Evolutionary conservation across 2,113 vertebrate species (phyloP).

Genomic region (Cyprinodon brontotheroides): DNA sequence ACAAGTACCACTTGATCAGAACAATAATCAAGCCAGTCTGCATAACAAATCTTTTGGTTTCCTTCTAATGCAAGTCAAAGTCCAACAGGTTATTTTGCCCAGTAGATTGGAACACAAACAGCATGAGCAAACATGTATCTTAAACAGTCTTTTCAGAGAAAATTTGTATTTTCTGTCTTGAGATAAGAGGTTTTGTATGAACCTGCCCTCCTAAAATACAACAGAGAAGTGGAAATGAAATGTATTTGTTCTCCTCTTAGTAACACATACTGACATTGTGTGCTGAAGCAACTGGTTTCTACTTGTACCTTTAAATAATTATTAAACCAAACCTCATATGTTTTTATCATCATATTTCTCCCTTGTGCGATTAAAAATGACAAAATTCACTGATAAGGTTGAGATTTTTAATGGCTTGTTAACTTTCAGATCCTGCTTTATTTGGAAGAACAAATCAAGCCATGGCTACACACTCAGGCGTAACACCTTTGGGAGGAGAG

Average conservation of each 20-base stretch:
- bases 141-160: not conserved
- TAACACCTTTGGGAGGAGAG: constrained; percentile 48
- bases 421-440: constrained; percentile 66
- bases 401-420: constrained; percentile 62
- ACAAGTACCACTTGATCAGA: not conserved
- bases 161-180: not conserved
- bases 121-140: not conserved
- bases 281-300: not conserved
- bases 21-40: not conserved
- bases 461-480: constrained; percentile 54
- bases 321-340: not conserved
- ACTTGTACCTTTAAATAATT: not conserved
- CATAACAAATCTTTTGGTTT: not conserved
- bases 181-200: not conserved
- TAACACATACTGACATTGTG: not conserved
- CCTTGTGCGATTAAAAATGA: not conserved
- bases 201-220: not conserved
- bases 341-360: not conserved
- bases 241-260: not conserved
- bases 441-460: constrained; percentile 65
- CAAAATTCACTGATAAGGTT: constrained; percentile 9
- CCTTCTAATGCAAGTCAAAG: not conserved
- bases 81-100: not conserved
- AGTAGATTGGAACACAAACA: not conserved
- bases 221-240: not conserved